Evolutionary conservation across 2,888 invertebrate genomes (phyloP).

Genomic region (Drosophila nr. perissopoda): DNA sequence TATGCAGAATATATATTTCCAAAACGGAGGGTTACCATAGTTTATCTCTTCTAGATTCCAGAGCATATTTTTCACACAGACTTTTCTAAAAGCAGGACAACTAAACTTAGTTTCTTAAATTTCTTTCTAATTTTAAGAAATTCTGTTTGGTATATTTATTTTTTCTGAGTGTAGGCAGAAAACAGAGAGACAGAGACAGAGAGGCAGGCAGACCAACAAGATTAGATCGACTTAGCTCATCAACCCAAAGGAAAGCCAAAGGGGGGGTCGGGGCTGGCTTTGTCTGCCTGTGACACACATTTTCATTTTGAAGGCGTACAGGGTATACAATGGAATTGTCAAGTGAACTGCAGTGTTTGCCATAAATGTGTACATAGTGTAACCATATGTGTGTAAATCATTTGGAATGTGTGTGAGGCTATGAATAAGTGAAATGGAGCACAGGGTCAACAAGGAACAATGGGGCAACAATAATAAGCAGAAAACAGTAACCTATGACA

Average conservation of each 20-base stretch:
- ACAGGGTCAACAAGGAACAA: slow-evolving; percentile 56
- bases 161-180: not conserved
- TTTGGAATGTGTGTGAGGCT: slow-evolving; percentile 5
- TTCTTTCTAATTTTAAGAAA: not conserved
- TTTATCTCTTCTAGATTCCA: not conserved
- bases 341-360: not conserved
- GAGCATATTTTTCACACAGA: not conserved
- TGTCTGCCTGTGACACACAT: not conserved
- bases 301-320: not conserved
- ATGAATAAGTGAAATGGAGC: slow-evolving; percentile 30
- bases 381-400: slow-evolving; percentile 9
- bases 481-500: slow-evolving; percentile 6
- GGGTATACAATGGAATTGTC: not conserved
- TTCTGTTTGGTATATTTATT: not conserved
- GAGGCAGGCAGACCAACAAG: not conserved
- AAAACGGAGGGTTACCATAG: too few species aligned
- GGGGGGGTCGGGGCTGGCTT: not conserved
- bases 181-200: not conserved
- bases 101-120: not conserved
- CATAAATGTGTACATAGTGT: not conserved
- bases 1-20: not conserved
- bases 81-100: not conserved
- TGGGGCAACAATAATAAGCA: slow-evolving; percentile 38
- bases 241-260: not conserved
- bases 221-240: slow-evolving; percentile 4